Conservation (phyloP, 2,113 vertebrate genomes). For the Channa argus region DNA sequence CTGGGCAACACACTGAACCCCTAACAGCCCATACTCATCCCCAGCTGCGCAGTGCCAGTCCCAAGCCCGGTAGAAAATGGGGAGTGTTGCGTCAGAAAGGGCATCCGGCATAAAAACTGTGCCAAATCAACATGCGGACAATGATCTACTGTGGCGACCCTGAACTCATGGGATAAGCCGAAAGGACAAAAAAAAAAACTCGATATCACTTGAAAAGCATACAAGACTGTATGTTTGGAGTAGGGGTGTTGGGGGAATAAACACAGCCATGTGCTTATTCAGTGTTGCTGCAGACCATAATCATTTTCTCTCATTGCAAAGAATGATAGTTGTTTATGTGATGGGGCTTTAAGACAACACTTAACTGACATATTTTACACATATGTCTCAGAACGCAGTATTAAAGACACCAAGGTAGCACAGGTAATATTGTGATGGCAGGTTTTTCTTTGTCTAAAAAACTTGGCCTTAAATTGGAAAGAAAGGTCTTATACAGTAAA, state of each 20-base stretch:
- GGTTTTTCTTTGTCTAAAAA: not conserved
- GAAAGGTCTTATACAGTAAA: not conserved
- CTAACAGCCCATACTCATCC: too few relatives aligned
- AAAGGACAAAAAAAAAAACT: not conserved
- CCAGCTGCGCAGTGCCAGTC: too few relatives aligned
- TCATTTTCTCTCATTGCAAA: not conserved
- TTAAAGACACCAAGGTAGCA: not conserved
- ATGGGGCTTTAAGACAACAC: conserved; percentile 10
- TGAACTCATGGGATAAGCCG: too few relatives aligned
- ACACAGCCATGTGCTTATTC: conserved; percentile 53
- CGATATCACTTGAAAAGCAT: conserved; percentile 42
- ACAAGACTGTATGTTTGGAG: conserved; percentile 19
- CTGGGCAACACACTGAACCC: too few relatives aligned
- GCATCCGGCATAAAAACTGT: too few relatives aligned
- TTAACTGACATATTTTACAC: not conserved
- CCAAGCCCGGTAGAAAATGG: too few relatives aligned
- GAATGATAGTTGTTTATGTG: not conserved
- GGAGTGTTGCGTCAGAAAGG: too few relatives aligned
- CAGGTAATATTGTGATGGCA: not conserved
- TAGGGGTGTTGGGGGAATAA: conserved; percentile 45
- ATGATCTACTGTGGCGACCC: too few relatives aligned
- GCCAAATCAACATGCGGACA: too few relatives aligned
- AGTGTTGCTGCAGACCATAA: not conserved
- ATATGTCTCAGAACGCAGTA: not conserved
- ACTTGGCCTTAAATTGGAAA: not conserved